Evolutionary conservation across 2,113 vertebrate species (phyloP).

Genomic region (Asarcornis scutulata): DNA sequence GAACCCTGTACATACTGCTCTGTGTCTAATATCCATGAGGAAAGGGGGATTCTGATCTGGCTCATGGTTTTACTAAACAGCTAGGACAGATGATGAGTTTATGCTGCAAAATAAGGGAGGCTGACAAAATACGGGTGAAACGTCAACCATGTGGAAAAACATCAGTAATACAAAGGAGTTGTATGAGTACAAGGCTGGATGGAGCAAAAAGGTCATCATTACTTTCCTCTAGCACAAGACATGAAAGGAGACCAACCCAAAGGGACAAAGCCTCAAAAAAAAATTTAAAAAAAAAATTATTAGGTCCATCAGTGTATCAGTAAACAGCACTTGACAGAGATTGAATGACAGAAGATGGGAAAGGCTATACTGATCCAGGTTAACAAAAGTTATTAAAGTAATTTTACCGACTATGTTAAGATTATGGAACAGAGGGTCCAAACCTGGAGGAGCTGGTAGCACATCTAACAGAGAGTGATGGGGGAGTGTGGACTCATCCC

Average conservation of each 20-base stretch:
- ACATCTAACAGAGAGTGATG: neutral
- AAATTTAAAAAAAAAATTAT: neutral
- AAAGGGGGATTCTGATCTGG: neutral
- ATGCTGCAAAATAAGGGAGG: neutral
- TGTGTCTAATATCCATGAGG: neutral
- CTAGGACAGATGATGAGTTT: neutral
- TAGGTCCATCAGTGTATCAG: neutral
- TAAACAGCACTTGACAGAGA: neutral
- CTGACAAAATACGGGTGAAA: neutral
- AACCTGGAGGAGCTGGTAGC: neutral
- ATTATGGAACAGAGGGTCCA: neutral
- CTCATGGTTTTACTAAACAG: neutral
- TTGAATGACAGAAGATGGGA: neutral
- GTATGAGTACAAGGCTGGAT: neutral
- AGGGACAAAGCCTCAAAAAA: neutral
- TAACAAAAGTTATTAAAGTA: neutral
- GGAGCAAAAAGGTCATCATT: neutral
- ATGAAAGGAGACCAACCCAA: neutral
- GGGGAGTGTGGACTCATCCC: neutral
- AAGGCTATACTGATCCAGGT: neutral
- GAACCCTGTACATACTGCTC: slow-evolving; percentile 4
- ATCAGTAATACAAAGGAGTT: neutral
- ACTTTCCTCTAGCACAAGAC: neutral
- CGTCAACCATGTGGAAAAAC: neutral
- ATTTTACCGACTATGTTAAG: neutral